These are phyloP conservation scores for Salarias fasciatus DNA, from an alignment of 2,797 vertebrate species.

Conservation along the genomic window DNA sequence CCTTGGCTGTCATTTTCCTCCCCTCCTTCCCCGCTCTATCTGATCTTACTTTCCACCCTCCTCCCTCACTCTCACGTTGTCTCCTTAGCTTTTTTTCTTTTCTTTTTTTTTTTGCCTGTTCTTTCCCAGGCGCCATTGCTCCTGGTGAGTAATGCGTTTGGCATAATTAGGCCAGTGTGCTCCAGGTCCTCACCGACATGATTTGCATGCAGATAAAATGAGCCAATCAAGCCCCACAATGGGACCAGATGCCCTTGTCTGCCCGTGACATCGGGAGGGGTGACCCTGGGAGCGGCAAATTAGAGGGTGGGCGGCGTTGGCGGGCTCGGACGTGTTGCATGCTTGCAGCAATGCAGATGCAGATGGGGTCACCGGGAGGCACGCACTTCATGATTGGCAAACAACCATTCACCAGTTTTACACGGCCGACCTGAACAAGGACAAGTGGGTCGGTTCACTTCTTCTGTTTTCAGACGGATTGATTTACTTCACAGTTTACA, in stretches of 20 bases:
- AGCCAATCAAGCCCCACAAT: slow-evolving; percentile 63
- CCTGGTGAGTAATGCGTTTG: slow-evolving; percentile 67
- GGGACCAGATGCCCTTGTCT: slow-evolving; percentile 72
- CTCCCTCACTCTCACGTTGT: slow-evolving; percentile 7
- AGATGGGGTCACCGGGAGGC: background rate
- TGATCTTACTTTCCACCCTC: slow-evolving; percentile 41
- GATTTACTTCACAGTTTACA: too few relatives aligned
- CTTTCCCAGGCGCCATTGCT: slow-evolving; percentile 44
- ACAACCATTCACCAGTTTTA: too few relatives aligned
- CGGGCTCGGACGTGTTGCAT: slow-evolving; percentile 34
- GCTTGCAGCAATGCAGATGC: slow-evolving; percentile 16
- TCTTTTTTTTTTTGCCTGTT: slow-evolving; percentile 20
- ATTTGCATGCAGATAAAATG: slow-evolving; percentile 70
- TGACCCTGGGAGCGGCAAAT: slow-evolving; percentile 70
- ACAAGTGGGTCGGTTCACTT: too few relatives aligned
- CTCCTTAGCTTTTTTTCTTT: slow-evolving; percentile 27
- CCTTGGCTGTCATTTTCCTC: slow-evolving; percentile 43
- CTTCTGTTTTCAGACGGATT: too few relatives aligned
- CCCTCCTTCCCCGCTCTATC: slow-evolving; percentile 7
- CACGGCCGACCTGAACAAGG: too few relatives aligned
- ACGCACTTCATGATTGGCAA: background rate
- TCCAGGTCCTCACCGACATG: slow-evolving; percentile 51
- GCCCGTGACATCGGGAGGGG: slow-evolving; percentile 71
- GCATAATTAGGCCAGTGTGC: slow-evolving; percentile 72
- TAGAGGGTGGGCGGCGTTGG: slow-evolving; percentile 25